Conservation (phyloP, 2,113 vertebrate species). For the Himantopus leucocephalus region DNA sequence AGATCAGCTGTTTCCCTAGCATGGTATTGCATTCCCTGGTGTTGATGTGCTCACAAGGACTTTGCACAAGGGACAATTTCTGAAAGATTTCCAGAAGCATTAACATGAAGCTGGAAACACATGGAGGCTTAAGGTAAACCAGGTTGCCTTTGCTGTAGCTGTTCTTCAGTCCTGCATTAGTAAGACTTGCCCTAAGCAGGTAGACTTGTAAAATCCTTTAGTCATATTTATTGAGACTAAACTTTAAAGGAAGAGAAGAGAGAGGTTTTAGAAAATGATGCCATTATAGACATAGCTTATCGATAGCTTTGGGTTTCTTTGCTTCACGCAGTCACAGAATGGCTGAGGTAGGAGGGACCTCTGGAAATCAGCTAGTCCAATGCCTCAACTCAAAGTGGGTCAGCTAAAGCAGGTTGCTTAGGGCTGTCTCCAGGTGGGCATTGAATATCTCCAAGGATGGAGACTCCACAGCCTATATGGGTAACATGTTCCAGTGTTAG, state of each 20-base stretch:
- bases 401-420: not conserved
- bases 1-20: not conserved
- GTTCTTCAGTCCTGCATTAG: not conserved
- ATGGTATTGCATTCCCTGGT: not conserved
- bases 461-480: not conserved
- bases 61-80: not conserved
- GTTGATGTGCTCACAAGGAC: not conserved
- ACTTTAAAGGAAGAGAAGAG: not conserved
- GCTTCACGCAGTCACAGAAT: not conserved
- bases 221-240: not conserved
- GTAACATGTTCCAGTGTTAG: not conserved
- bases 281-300: fast-evolving
- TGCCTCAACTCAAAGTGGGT: not conserved
- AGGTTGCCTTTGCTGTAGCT: not conserved
- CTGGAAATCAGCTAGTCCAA: not conserved
- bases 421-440: not conserved
- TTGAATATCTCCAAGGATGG: not conserved
- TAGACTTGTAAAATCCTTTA: not conserved
- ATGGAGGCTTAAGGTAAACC: not conserved
- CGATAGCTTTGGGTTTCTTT: not conserved
- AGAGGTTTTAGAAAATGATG: not conserved
- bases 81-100: not conserved
- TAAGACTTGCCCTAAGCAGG: not conserved
- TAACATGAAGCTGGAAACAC: not conserved
- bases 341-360: not conserved